Evolutionary conservation across 2,113 vertebrate species (phyloP), one percentile per base, ranked within the genome.

Genomic region (Seriola aureovittata): DNA sequence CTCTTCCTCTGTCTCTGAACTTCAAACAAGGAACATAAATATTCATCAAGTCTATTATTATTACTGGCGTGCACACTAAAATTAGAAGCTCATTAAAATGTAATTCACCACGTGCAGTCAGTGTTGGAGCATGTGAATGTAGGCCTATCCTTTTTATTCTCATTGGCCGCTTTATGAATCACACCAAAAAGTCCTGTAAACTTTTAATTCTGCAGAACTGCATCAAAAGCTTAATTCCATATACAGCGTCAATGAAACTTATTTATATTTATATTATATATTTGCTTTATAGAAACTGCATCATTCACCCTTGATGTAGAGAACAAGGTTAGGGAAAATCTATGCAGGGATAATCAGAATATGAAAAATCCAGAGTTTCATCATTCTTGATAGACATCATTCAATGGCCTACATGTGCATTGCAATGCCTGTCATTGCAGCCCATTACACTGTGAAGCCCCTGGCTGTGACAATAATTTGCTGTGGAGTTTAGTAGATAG

Each of bases 81-180:
- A 95, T 94, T 95, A 95, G 94, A 95, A 93, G 66, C 89, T 94
- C 91, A 94, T 95, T 94, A 95, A 95, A 93, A 94, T 93, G 89
- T 94, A 91, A 96, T 94, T 93, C 85, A 82, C 92, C 95, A 92
- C 93, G 92, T 95, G 94, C 88, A 83, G 85, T 62, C 84, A 71
- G 77, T 75, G 80, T 90, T 87, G 58, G 76, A 81, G 84, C 92
- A 93, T 92, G 94, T 94, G 93, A 91, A 90, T 81, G 86, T 76
- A 65, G 70, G 77, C 82, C 58, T 82, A 71, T 74, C 38, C 74
- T 86, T 81, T 29, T 63, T 59, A 17, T 77, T 83, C 84, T 78
- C 52, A 89, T 88, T 88, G 87, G 79, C 44, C 11, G 29, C 62
- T 7, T 71, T 85, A 84, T 87, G 71, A 80, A 70, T 87, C 75